Percentiles rank a stretch among this genome's conserved stretches.
These are phyloP conservation scores for Battus philenor DNA, from an alignment of 1,140 invertebrate genomes.

Conservation along the genomic window DNA sequence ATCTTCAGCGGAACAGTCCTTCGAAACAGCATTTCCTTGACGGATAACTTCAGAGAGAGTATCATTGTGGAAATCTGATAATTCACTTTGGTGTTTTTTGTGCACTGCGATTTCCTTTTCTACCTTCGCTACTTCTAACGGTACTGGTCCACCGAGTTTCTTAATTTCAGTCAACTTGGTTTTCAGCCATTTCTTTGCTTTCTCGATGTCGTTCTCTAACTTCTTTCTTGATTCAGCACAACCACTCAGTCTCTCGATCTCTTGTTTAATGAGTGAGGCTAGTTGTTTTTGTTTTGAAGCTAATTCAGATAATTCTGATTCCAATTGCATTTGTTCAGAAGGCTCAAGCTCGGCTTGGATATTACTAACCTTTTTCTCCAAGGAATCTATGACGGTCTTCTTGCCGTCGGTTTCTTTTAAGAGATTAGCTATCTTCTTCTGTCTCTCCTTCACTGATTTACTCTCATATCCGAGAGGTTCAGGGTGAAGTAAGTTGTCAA, in stretches of 20 bases:
- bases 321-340: slow-evolving; percentile 83
- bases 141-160: slow-evolving; percentile 84
- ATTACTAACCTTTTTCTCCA: slow-evolving; percentile 88
- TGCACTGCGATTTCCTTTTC: slow-evolving; percentile 87
- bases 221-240: slow-evolving; percentile 83
- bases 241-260: slow-evolving; percentile 82
- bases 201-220: slow-evolving; percentile 86
- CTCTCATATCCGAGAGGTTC: slow-evolving; percentile 84
- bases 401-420: slow-evolving; percentile 91
- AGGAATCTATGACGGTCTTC: slow-evolving; percentile 86
- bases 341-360: slow-evolving; percentile 91
- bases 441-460: slow-evolving; percentile 83
- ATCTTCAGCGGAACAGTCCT: slow-evolving; percentile 87
- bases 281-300: slow-evolving; percentile 84
- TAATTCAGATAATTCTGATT: slow-evolving; percentile 80
- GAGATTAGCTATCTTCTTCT: slow-evolving; percentile 83
- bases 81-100: slow-evolving; percentile 83
- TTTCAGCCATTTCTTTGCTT: slow-evolving; percentile 87
- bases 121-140: slow-evolving; percentile 83
- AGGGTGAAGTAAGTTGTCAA: slow-evolving; percentile 80
- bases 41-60: slow-evolving; percentile 85
- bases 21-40: slow-evolving; percentile 84
- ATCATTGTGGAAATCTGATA: slow-evolving; percentile 86
- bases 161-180: slow-evolving; percentile 85
- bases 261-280: slow-evolving; percentile 81